phyloP scores from a whole-genome alignment of 2,888 invertebrate genomes.

The Drosophila paracracens region DNA sequence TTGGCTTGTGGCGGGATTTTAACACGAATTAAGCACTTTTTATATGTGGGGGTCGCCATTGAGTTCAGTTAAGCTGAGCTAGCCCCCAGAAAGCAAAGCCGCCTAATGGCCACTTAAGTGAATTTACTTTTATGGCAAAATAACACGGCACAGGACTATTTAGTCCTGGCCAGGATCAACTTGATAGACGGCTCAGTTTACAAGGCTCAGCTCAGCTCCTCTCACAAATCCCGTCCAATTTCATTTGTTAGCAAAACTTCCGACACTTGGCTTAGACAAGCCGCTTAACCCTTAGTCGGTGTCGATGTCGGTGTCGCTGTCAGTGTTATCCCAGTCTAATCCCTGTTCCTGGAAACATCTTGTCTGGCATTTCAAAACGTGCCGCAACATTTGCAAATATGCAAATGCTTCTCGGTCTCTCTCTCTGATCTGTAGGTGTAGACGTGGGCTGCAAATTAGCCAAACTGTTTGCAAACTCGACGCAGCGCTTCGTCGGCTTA shows the following conservation, averaged over 20 bases:
- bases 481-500: conserved; percentile 36
- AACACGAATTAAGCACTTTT: conserved; percentile 70
- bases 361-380: conserved; percentile 50
- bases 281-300: conserved; percentile 69
- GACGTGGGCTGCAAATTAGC: conserved; percentile 62
- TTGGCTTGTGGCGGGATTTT: conserved; percentile 33
- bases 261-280: conserved; percentile 51
- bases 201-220: conserved; percentile 4
- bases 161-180: conserved; percentile 46
- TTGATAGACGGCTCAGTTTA: conserved; percentile 43
- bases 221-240: conserved; percentile 65
- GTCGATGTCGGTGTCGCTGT: conserved; percentile 19
- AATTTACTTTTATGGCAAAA: conserved; percentile 68
- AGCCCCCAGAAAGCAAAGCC: conserved; percentile 45
- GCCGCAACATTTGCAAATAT: conserved; percentile 57
- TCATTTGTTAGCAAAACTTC: conserved; percentile 64
- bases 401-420: neutral
- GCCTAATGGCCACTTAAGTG: conserved; percentile 74
- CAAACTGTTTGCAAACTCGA: conserved; percentile 72
- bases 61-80: conserved; percentile 38
- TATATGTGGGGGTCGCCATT: conserved; percentile 42
- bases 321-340: conserved; percentile 40
- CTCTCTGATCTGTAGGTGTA: conserved; percentile 37
- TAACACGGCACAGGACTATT: conserved; percentile 2
- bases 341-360: conserved; percentile 50